Evolutionary conservation across 2,113 vertebrate species (phyloP), one percentile per base, ranked within the genome.

Genomic region (Aepyceros melampus): DNA sequence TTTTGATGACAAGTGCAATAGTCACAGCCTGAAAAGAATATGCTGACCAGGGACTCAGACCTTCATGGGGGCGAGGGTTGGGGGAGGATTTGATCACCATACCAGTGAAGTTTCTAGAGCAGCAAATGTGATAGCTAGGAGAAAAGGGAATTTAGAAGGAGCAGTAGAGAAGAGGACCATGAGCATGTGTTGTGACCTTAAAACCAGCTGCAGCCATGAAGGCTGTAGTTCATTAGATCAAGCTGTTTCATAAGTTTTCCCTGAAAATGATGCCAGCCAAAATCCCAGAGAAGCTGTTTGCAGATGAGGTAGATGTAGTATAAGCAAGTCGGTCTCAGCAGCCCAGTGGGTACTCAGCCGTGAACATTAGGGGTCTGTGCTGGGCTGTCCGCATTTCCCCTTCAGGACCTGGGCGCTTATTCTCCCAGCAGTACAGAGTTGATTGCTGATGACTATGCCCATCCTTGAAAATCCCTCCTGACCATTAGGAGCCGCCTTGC

Each of bases 341-440:
- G 29, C 2, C 6, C 27, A 5, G 7, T 40, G 19, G 51, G 31
- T n/a, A 0, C 10, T 91, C 27, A 2, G 5, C 17, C 2, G 13
- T 55, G 49, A 47, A 11, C 60, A 51, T 49, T 53, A 45, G 29
- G 15, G 33, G 33, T 36, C 19, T 56, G 47, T 43, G 29, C 17
- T 29, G 4, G 45, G 31, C 23, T 45, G 19, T 40, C 23, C 5
- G 16, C 36, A 40, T 47, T 86, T 1, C 1, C 25, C 31, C 21
- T 47, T 81, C 33, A 64, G 40, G 60, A 36, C 8, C 4, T 11
- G 29, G 89, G 45, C 5, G 14, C 17, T 55, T 29, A 15, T 55
- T 9, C n/a, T 58, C 43, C 16, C 25, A 64, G 31, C 17, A 83
- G 21, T 33, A 23, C n/a, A 64, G 45, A 58, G 56, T 33, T 92